Percentiles rank a stretch among this genome's conserved stretches.
Conservation (phyloP, 2,888 invertebrate genomes). For the Amiota minor region DNA sequence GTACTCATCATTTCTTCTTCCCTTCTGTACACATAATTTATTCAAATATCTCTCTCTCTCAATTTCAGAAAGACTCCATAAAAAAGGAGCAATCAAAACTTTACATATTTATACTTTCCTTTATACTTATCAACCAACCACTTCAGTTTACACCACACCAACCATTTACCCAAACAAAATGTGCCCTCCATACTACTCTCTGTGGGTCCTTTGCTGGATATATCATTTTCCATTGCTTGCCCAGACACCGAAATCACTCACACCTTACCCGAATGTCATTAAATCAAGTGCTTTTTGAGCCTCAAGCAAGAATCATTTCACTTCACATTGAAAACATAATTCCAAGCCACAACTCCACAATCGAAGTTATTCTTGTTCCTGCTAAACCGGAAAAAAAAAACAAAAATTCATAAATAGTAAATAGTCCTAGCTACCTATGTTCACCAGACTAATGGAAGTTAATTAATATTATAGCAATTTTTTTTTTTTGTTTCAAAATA, state of each 20-base stretch:
- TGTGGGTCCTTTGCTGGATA: background rate
- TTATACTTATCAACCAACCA: background rate
- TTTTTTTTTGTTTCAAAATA: background rate
- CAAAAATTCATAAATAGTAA: too few relatives aligned
- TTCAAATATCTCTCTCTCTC: too few relatives aligned
- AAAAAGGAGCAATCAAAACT: background rate
- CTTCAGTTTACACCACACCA: too few relatives aligned
- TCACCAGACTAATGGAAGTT: constrained; percentile 53
- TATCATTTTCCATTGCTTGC: too few relatives aligned
- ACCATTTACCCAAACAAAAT: too few relatives aligned
- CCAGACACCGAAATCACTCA: background rate
- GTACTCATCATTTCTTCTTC: too few relatives aligned
- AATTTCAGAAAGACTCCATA: too few relatives aligned
- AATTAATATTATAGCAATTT: constrained; percentile 56
- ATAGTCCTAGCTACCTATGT: background rate
- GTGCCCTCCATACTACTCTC: background rate
- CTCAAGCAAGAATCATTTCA: background rate
- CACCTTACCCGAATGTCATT: background rate
- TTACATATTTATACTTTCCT: background rate
- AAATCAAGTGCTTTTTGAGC: constrained; percentile 12
- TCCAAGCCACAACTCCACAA: too few relatives aligned
- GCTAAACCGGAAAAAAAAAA: too few relatives aligned
- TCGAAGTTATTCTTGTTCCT: too few relatives aligned
- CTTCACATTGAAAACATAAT: background rate
- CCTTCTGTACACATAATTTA: too few relatives aligned